Percentiles rank a stretch among this genome's conserved stretches.
Evolutionary conservation across 2,888 invertebrate species (phyloP).

Genomic region (Amphipyra berbera): DNA sequence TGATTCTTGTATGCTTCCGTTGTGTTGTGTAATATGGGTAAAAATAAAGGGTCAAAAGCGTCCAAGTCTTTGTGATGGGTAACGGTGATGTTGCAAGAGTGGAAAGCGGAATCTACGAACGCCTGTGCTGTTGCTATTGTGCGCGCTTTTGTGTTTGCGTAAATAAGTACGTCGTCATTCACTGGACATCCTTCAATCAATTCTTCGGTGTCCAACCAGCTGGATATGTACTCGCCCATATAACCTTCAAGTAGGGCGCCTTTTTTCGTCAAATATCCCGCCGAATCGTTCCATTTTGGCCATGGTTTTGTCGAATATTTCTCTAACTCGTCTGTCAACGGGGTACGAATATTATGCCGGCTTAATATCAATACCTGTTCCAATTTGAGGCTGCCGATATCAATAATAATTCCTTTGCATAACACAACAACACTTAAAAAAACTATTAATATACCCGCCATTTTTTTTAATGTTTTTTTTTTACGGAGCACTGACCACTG

Average conservation of each 20-base stretch:
- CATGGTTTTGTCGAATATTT: constrained; percentile 68
- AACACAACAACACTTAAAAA: constrained; percentile 24
- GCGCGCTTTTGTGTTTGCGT: constrained; percentile 76
- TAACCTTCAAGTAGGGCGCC: constrained; percentile 75
- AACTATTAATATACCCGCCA: constrained; percentile 30
- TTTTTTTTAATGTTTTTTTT: constrained; percentile 20
- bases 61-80: constrained; percentile 63
- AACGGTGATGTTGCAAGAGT: constrained; percentile 69
- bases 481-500: constrained; percentile 10
- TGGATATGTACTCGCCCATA: constrained; percentile 75
- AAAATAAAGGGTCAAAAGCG: constrained; percentile 73
- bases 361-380: constrained; percentile 76
- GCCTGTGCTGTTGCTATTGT: constrained; percentile 74
- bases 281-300: constrained; percentile 69
- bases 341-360: constrained; percentile 78
- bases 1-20: constrained; percentile 60
- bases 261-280: constrained; percentile 74
- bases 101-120: constrained; percentile 74
- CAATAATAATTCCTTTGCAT: constrained; percentile 38
- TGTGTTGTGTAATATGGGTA: constrained; percentile 68
- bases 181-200: constrained; percentile 71
- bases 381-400: constrained; percentile 41
- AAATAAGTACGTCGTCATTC: constrained; percentile 67
- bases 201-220: constrained; percentile 70
- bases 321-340: constrained; percentile 66